Evolutionary conservation across 2,797 vertebrate genomes (phyloP), one percentile per base, ranked within the genome.

Genomic region (Enteromius radiatus): DNA sequence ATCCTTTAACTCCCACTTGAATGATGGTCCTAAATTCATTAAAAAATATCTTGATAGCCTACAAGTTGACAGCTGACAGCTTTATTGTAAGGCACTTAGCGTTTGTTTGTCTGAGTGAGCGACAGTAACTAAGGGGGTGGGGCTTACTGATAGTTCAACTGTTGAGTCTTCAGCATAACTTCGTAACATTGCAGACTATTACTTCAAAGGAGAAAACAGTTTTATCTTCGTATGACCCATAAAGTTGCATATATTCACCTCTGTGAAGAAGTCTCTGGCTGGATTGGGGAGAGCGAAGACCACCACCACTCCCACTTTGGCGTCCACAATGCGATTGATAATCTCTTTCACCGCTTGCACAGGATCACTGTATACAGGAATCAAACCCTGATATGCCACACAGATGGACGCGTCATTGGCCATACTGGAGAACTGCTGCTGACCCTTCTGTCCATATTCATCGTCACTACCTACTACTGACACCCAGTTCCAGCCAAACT

Each of bases 401-500:
- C 97, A 99, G 81, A 98, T 89, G 26, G 89, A 91, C 11, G 33
- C 76, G 0, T 86, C 78, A 3, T 76, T 86, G 1, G 94, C 95
- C 26, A 89, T 0, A 82, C 88, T 90, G 68, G 92, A 92, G 84
- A 96, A 91, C 67, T 91, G 87, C 63, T 91, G 88, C 69, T 93
- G 88, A 15, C 96, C 97, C 52, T 88, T 89, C 38, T 93, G 92
- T 0, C 97, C 97, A 0, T 97, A 98, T 36, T 95, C 96, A 0
- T 98, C 95, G 0, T 97, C 95, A 0, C 96, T 98, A 26, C 92
- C 96, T 1, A 98, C 45, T 5, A 93, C 89, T 0, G 95, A 97
- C 12, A 98, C 93, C 97, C 97, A 99, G 90, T 94, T 98, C 98
- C 97, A 99, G 0, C 52, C 1, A 0, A 97, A 96, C 10, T 1